Conservation (phyloP, 2,797 vertebrate genomes). For the Galago senegalensis region DNA sequence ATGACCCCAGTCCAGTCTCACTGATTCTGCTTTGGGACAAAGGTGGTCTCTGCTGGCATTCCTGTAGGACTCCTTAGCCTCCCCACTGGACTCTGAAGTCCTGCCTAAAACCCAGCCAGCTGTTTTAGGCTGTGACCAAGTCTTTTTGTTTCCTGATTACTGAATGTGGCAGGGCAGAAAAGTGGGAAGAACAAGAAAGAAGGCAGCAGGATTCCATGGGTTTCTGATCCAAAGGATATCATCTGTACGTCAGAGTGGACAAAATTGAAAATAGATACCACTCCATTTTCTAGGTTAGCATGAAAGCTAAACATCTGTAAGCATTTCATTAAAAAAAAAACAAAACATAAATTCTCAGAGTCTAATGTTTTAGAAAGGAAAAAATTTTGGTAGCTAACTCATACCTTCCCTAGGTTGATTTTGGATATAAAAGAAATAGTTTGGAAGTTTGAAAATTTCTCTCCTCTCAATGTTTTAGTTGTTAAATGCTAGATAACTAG, state of each 20-base stretch:
- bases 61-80: background rate
- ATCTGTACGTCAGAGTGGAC: background rate
- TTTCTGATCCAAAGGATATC: background rate
- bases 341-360: background rate
- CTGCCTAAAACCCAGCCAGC: rapidly evolving
- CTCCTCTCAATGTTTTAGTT: background rate
- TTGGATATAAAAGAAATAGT: background rate
- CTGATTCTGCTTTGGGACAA: background rate
- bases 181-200: background rate
- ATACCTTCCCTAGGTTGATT: slow-evolving; percentile 7
- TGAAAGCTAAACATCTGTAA: background rate
- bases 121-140: background rate
- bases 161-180: background rate
- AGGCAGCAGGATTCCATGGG: background rate
- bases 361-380: slow-evolving; percentile 1
- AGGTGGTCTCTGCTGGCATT: background rate
- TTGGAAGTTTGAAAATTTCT: slow-evolving; percentile 16
- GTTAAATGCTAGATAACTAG: background rate
- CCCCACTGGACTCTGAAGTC: background rate
- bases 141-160: background rate
- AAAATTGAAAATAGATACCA: background rate
- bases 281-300: background rate
- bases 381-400: background rate
- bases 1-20: background rate
- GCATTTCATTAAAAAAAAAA: background rate